These are phyloP conservation scores for Neopelma chrysocephalum DNA, from an alignment of 2,797 vertebrate species.

Conservation along the genomic window DNA sequence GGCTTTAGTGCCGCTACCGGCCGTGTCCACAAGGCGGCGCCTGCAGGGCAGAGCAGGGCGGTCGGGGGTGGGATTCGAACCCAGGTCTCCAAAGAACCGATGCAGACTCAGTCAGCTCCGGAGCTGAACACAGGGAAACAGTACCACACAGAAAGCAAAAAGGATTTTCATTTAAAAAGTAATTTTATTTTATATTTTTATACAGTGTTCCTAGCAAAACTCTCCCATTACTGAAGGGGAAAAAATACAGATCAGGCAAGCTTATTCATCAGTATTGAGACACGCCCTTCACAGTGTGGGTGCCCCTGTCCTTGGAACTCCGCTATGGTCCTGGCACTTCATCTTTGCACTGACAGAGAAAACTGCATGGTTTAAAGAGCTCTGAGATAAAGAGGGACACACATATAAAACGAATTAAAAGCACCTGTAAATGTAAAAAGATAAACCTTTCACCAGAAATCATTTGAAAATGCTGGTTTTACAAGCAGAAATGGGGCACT, in stretches of 20 bases:
- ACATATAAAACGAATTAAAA: conserved; percentile 92
- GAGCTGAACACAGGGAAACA: background rate
- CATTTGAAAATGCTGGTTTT: background rate
- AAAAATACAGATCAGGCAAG: conserved; percentile 47
- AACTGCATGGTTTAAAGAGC: background rate
- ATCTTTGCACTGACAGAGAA: background rate
- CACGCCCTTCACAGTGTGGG: conserved; percentile 54
- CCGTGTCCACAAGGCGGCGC: too few relatives aligned
- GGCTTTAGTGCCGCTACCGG: too few relatives aligned
- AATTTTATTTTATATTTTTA: conserved; percentile 80
- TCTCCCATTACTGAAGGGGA: conserved; percentile 19
- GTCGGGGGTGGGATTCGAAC: too few relatives aligned
- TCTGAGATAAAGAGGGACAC: conserved; percentile 69
- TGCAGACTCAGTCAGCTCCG: too few relatives aligned
- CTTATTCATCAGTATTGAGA: conserved; percentile 68
- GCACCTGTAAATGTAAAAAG: conserved; percentile 71
- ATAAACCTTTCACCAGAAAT: background rate
- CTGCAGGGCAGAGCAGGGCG: too few relatives aligned
- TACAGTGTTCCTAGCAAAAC: conserved; percentile 68
- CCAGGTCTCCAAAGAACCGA: fast-evolving
- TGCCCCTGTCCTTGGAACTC: background rate
- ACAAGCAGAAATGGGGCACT: background rate
- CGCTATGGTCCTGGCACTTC: background rate
- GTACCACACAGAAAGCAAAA: background rate
- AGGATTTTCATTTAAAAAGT: conserved; percentile 32